Conservation (phyloP, 2,797 vertebrate species). For the Pantherophis vulpinus region DNA sequence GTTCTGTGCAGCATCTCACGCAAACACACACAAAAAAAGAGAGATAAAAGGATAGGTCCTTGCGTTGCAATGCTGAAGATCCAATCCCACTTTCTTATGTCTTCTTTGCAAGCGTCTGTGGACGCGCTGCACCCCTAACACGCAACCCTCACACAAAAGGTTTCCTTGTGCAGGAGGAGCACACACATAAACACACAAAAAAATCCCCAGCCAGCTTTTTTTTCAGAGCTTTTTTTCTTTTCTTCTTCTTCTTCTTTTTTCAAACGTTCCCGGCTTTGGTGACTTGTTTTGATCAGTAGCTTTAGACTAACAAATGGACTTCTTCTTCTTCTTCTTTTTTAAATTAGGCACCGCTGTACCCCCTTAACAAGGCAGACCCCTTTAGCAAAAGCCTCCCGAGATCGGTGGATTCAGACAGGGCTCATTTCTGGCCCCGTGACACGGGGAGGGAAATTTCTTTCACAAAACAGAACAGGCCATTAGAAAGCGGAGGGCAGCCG, state of each 20-base stretch:
- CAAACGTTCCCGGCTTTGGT: conserved; percentile 57
- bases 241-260: conserved; percentile 35
- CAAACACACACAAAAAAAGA: conserved; percentile 15
- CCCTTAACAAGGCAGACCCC: conserved; percentile 48
- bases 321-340: conserved; percentile 2
- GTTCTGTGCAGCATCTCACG: conserved; percentile 71
- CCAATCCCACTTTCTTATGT: conserved; percentile 69
- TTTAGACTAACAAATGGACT: conserved; percentile 65
- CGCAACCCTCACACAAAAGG: conserved; percentile 62
- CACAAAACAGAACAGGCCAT: conserved; percentile 44
- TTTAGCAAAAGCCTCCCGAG: conserved; percentile 48
- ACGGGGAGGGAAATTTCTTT: conserved; percentile 15
- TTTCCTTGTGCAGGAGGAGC: conserved; percentile 38
- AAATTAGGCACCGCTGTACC: conserved; percentile 44
- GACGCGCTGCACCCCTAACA: conserved; percentile 41
- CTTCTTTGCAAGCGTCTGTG: conserved; percentile 63
- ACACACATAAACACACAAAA: conserved; percentile 52
- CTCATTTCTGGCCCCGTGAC: conserved; percentile 35
- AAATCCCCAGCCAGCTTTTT: conserved; percentile 27
- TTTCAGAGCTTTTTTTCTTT: conserved; percentile 41
- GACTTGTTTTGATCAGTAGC: conserved; percentile 60
- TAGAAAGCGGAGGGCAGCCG: background rate
- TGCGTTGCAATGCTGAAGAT: conserved; percentile 67
- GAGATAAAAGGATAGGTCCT: conserved; percentile 74
- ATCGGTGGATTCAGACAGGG: conserved; percentile 32